phyloP scores from a whole-genome alignment of 2,797 vertebrate genomes.

The Myripristis murdjan region DNA sequence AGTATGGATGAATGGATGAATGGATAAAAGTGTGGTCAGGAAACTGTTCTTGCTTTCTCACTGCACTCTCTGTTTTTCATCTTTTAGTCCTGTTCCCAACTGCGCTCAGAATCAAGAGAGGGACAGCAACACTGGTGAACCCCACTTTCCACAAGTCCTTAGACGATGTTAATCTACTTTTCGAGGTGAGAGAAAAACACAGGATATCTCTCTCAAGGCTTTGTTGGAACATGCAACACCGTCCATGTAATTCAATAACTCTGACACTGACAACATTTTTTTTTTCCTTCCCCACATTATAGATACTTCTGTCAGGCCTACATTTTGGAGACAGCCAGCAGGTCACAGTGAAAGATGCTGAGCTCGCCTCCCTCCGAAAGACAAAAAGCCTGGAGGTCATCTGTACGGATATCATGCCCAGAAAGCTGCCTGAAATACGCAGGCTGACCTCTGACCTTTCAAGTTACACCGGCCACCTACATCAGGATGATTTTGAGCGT shows the following conservation, averaged over 20 bases:
- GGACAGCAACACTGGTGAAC: background rate
- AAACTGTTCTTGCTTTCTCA: background rate
- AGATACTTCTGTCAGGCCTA: slow-evolving; percentile 89
- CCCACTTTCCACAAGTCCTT: slow-evolving; percentile 67
- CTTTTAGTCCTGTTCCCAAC: slow-evolving; percentile 69
- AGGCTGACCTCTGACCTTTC: slow-evolving; percentile 83
- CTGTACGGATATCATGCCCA: slow-evolving; percentile 89
- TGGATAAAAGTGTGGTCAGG: background rate
- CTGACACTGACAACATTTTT: too few relatives aligned
- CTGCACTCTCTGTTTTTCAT: slow-evolving; percentile 5
- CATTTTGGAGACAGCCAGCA: slow-evolving; percentile 80
- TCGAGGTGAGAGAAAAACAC: slow-evolving; percentile 68
- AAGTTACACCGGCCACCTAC: slow-evolving; percentile 74
- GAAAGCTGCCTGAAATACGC: slow-evolving; percentile 86
- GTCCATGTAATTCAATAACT: too few relatives aligned
- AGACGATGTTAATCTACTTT: slow-evolving; percentile 72
- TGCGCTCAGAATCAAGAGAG: slow-evolving; percentile 62
- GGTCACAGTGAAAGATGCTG: slow-evolving; percentile 88
- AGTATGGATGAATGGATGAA: too few relatives aligned
- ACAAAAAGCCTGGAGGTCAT: slow-evolving; percentile 84
- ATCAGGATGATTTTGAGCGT: slow-evolving; percentile 90
- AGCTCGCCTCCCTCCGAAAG: slow-evolving; percentile 89
- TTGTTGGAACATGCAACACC: too few relatives aligned
- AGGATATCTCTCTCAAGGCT: background rate
- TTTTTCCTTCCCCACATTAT: background rate